Conservation (phyloP, 2,888 invertebrate genomes). For the Tenthredo livida region DNA sequence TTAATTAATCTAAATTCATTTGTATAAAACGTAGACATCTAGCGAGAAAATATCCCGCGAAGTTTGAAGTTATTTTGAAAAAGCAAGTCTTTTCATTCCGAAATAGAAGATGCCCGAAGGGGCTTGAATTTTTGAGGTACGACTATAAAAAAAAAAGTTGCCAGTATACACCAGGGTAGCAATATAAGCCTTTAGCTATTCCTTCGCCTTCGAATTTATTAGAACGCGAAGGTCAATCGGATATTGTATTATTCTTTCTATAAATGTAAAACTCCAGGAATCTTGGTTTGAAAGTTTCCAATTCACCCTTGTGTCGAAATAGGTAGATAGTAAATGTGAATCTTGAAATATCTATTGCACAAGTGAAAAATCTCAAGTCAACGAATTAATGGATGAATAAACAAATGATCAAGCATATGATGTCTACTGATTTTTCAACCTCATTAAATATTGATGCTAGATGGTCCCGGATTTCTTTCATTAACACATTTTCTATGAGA, state of each 20-base stretch:
- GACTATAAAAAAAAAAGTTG: background rate
- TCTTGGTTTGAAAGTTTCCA: background rate
- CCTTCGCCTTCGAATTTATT: background rate
- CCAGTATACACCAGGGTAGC: background rate
- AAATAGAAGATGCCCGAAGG: background rate
- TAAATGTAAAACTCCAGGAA: background rate
- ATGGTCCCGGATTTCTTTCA: too few relatives aligned
- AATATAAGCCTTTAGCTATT: background rate
- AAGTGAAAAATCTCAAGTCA: too few relatives aligned
- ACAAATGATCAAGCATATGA: too few relatives aligned
- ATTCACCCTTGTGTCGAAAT: too few relatives aligned
- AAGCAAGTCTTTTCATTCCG: background rate
- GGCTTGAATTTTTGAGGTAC: background rate
- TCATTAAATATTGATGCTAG: too few relatives aligned
- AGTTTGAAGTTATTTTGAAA: background rate
- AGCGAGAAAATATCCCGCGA: background rate
- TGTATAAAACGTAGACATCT: background rate
- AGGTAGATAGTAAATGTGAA: background rate
- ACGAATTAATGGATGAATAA: too few relatives aligned
- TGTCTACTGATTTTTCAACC: too few relatives aligned
- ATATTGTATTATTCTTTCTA: background rate
- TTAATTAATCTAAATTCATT: background rate
- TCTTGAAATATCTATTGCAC: background rate
- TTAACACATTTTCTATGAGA: too few relatives aligned
- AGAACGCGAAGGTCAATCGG: background rate